Conservation (phyloP, 2,113 vertebrate species). For the Rostratula benghalensis region DNA sequence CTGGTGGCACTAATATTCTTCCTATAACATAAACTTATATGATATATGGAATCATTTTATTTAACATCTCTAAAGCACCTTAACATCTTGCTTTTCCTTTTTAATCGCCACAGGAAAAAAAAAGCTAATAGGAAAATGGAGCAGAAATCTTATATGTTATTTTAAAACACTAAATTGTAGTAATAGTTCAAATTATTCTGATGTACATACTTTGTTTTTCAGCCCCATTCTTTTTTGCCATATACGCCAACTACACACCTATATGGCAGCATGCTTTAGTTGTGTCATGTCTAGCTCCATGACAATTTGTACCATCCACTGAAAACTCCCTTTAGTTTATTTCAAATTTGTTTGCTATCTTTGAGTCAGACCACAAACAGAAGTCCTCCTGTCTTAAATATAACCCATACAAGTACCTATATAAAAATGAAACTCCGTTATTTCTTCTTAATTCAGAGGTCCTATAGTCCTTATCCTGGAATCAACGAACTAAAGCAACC, state of each 20-base stretch:
- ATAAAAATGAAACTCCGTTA: background rate
- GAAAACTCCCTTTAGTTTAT: background rate
- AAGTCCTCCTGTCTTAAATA: background rate
- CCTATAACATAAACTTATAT: background rate
- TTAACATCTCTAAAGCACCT: background rate
- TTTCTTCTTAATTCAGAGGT: background rate
- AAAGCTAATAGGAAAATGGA: background rate
- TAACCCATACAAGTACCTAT: background rate
- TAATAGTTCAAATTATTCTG: background rate
- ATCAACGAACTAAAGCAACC: background rate
- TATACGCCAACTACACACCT: background rate
- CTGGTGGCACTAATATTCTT: background rate
- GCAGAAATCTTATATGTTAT: background rate
- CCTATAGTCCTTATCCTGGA: background rate
- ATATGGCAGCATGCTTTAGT: background rate
- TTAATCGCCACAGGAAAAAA: background rate
- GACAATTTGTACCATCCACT: background rate
- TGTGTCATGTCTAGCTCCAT: background rate
- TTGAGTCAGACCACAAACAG: background rate
- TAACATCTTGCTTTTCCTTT: background rate
- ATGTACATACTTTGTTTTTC: background rate
- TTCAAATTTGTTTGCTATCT: background rate
- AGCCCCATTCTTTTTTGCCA: background rate
- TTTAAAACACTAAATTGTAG: background rate
- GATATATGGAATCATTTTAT: background rate